A percentile compares a stretch with the other conserved stretches of the same genome.
phyloP scores from a whole-genome alignment of 2,113 vertebrate genomes.

The Sisor rabdophorus region DNA sequence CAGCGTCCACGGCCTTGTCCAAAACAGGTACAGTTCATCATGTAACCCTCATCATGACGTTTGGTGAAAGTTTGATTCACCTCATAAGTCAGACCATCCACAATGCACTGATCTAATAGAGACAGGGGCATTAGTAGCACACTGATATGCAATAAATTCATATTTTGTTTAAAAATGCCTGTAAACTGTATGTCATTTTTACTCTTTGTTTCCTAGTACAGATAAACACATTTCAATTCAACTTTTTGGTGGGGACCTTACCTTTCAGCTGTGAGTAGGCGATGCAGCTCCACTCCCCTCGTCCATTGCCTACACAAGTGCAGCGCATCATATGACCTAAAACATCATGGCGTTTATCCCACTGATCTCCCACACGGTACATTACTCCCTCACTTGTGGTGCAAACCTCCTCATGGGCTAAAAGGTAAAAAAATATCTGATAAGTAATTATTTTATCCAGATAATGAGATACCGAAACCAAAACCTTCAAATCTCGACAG shows the following conservation, averaged over 20 bases:
- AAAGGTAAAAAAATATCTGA: not conserved
- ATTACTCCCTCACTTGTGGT: conserved; percentile 89
- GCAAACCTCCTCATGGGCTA: conserved; percentile 92
- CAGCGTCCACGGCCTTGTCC: conserved; percentile 92
- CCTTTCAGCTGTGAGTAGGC: conserved; percentile 70
- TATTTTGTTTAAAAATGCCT: not conserved
- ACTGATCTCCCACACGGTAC: conserved; percentile 93
- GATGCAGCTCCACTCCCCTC: conserved; percentile 92
- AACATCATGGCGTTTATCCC: conserved; percentile 90
- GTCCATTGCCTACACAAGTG: conserved; percentile 87
- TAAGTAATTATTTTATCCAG: not conserved
- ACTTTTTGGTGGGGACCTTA: conserved; percentile 36
- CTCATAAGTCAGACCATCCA: conserved; percentile 85
- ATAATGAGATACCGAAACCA: not conserved
- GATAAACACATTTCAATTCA: not conserved
- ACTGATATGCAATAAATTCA: not conserved
- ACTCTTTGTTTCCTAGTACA: not conserved
- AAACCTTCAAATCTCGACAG: not conserved
- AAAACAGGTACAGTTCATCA: conserved; percentile 95
- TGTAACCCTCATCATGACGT: conserved; percentile 87
- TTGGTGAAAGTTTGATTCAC: conserved; percentile 95
- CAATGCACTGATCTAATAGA: conserved; percentile 86
- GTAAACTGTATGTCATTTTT: not conserved
- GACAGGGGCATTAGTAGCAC: not conserved
- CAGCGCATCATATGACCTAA: conserved; percentile 97